Base-by-base conservation (phyloP, 2,113 vertebrate genomes). In the Corapipo altera region DNA sequence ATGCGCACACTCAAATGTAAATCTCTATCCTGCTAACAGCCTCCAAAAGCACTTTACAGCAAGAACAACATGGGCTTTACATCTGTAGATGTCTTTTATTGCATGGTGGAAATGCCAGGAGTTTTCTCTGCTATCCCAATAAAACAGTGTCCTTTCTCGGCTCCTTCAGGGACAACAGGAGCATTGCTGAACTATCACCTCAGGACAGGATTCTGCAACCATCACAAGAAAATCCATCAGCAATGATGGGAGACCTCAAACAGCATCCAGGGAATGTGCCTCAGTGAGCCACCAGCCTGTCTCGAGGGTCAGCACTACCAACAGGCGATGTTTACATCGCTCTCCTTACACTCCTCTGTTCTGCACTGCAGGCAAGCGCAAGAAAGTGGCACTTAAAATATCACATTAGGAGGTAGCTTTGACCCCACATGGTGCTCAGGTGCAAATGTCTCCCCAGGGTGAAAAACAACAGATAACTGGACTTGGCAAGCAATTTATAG, bases 401-500 rank as follows among this genome's bases (percentile, higher is more conserved):
- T 24, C 54, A 58, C 75, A 74, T 32, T n/a, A 71, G 33, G 64
- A 90, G 57, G 8, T 51, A 26, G 71, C 51, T 93, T 76, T 88
- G 75, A 94, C n/a, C 37, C 54, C 67, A 80, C 3, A 0, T 12
- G 27, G 59, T 93, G 79, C 88, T 93, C 79, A 77, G 88, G 88
- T 93, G 64, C 85, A 59, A 83, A 77, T 21, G 35, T 16, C 44
- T 95, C 72, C 28, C 85, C 17, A 65, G 52, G 14, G 82, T 91
- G 61, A 94, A 90, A 89, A 57, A 81, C 69, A 96, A 84, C 28
- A 94, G 55, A 55, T 80, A 74, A 94, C 1, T 66, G 52, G 57
- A 95, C 67, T 74, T 61, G 93, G 91, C 93, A 96, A 92, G 92
- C 61, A 88, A 91, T 96, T 96, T 88, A 90, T 32, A 16, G 1